Base-by-base conservation (phyloP, 2,797 vertebrate species). In the Eulemur mongoz region DNA sequence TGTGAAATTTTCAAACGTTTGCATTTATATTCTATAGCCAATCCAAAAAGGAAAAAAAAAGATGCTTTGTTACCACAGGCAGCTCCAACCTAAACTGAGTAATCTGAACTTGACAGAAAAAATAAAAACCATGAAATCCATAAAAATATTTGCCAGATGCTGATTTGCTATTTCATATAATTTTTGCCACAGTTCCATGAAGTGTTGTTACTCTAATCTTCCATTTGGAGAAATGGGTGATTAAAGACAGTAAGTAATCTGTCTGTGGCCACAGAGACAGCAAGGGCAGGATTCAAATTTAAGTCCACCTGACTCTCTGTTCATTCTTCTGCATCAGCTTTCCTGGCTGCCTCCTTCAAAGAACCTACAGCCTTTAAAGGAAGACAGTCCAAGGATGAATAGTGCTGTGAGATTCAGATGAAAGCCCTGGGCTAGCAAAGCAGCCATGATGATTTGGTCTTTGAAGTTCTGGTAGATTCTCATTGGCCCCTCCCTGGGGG, bases 1-100 rank as follows among this genome's bases (percentile, higher is more conserved):
- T 63, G 9, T 88, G 35, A 93, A 89, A 52, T 27, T 93, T 43
- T 94, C 79, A 91, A 50, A 38, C 82, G 67, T 85, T 96, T 94
- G 32, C 57, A 38, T 89, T 75, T 85, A 67, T 86, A 75, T n/a
- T 91, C 69, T 80, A 45, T 59, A 76, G 50, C 50, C 61, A 87
- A 12, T 59, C 27, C 43, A 90, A 43, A 54, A 84, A 18, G 17
- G n/a, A 45, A 9, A 54, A 30, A 78, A 65, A 88, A 32, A 13
- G 43, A 57, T 35, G 32, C n/a, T 93, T 70, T 81, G 65, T 92
- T 79, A 75, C 69, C 67, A 80, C 2, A 82, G 38, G 48, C 27
- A 92, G 9, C 78, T 43, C 72, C 40, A 78, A 67, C 17, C 43
- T 92, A 57, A 85, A 54, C 1, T 23, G 48, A 78, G 7, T 52